phyloP scores from a whole-genome alignment of 1,140 invertebrate genomes.

The Trichogramma pretiosum region DNA sequence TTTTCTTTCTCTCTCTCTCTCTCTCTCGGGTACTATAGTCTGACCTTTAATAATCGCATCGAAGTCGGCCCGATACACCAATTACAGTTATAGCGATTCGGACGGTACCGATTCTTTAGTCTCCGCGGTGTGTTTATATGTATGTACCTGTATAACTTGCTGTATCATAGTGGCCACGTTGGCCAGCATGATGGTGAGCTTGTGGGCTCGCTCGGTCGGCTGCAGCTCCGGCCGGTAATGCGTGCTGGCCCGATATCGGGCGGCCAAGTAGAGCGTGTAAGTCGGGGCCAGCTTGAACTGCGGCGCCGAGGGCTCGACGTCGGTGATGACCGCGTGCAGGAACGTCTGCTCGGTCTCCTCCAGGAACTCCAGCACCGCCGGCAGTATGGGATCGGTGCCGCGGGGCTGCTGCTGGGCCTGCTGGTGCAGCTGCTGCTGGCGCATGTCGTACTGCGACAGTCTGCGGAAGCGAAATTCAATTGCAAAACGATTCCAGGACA shows the following conservation, averaged over 20 bases:
- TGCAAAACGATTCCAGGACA: neutral
- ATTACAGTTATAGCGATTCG: too few species aligned
- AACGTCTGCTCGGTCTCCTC: slow-evolving; percentile 90
- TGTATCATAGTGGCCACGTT: slow-evolving; percentile 83
- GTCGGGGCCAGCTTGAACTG: slow-evolving; percentile 86
- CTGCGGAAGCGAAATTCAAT: slow-evolving; percentile 25
- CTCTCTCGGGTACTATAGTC: too few species aligned
- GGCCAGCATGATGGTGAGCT: slow-evolving; percentile 78
- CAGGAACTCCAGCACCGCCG: slow-evolving; percentile 87
- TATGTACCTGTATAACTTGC: slow-evolving; percentile 72
- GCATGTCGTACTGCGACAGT: slow-evolving; percentile 46
- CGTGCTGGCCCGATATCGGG: slow-evolving; percentile 83
- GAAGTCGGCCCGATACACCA: too few species aligned
- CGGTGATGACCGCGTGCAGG: slow-evolving; percentile 74
- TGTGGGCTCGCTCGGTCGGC: slow-evolving; percentile 81
- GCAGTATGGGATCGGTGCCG: slow-evolving; percentile 81
- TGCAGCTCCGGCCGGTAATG: slow-evolving; percentile 86
- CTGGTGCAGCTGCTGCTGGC: slow-evolving; percentile 38
- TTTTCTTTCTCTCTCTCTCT: too few species aligned
- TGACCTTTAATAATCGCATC: too few species aligned
- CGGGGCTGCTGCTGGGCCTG: slow-evolving; percentile 49
- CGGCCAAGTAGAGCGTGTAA: slow-evolving; percentile 89
- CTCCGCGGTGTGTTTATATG: too few species aligned
- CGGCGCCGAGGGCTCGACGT: slow-evolving; percentile 75
- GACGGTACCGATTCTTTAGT: too few species aligned